Base-by-base conservation (phyloP, 2,113 vertebrate genomes). In the Oreotrochilus melanogaster region DNA sequence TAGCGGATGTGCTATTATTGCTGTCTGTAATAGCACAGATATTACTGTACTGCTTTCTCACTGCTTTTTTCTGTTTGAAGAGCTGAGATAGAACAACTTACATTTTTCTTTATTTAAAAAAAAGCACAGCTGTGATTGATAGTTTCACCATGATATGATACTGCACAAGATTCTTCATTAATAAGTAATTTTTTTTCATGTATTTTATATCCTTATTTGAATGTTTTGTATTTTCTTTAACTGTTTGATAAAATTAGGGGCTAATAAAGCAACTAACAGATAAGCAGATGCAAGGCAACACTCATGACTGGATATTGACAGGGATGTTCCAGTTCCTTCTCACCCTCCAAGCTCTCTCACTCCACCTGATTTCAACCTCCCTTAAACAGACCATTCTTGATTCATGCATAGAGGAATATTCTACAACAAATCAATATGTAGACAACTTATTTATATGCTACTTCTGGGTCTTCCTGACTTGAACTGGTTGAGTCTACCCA, bases 101-200 rank as follows among this genome's bases (percentile, higher is more conserved):
- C 24, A 18, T 67, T 35, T 62, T 50, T 57, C 4, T 30, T 58
- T 50, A 82, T 80, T 87, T 56, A 11, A n/a, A 0, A 14, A 37
- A 75, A n/a, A 3, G 45, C 21, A 6, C 14, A 39, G 6, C 57
- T 76, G 88, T 86, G 57, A 51, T 48, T 86, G 57, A 51, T 48
- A 56, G 13, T 53, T 83, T 89, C 47, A 57, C 79, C 30, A 12
- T 31, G 7, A 57, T 64, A 54, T 25, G 33, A 86, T 66, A 73
- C 18, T 58, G 58, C 14, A 33, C 28, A 78, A 78, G 31, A 70
- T 79, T 84, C 95, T 88, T 93, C 24, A 48, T 87, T 85, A 67
- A 47, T 45, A 37, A 93, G 21, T 60, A 0, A 31, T 83, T 9
- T n/a, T 65, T 70, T 16, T 16, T 5, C 3, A 22, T 78, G 70